A percentile compares a stretch with the other conserved stretches of the same genome.
Conservation (phyloP, 2,113 vertebrate genomes). For the Paracanthobrama guichenoti region DNA sequence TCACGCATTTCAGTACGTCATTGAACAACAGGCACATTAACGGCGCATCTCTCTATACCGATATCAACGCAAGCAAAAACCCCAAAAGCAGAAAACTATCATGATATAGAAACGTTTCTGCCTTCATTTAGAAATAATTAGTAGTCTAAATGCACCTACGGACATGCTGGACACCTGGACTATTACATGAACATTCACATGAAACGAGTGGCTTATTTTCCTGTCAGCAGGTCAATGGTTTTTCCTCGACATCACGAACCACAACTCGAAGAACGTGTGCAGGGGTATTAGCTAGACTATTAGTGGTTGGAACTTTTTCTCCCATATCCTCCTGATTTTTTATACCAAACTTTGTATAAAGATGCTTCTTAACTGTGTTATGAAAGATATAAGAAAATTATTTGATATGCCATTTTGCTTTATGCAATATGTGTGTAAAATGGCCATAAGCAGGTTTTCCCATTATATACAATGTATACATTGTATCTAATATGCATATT, state of each 20-base stretch:
- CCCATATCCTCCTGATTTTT: too few relatives aligned
- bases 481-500: too few relatives aligned
- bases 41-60: not conserved
- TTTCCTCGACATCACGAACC: not conserved
- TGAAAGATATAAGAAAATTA: too few relatives aligned
- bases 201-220: not conserved
- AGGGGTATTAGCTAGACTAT: too few relatives aligned
- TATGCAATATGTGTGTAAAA: too few relatives aligned
- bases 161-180: not conserved
- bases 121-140: not conserved
- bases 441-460: too few relatives aligned
- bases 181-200: not conserved
- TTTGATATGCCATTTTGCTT: too few relatives aligned
- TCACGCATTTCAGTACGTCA: not conserved
- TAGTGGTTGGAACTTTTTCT: too few relatives aligned
- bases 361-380: too few relatives aligned
- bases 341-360: too few relatives aligned
- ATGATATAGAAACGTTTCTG: not conserved
- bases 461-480: too few relatives aligned
- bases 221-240: not conserved
- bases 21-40: not conserved
- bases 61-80: not conserved
- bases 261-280: too few relatives aligned
- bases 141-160: not conserved
- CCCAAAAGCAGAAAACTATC: not conserved